These are phyloP conservation scores for Drosophila parvula DNA, from an alignment of 1,140 invertebrate genomes.

Conservation along the genomic window DNA sequence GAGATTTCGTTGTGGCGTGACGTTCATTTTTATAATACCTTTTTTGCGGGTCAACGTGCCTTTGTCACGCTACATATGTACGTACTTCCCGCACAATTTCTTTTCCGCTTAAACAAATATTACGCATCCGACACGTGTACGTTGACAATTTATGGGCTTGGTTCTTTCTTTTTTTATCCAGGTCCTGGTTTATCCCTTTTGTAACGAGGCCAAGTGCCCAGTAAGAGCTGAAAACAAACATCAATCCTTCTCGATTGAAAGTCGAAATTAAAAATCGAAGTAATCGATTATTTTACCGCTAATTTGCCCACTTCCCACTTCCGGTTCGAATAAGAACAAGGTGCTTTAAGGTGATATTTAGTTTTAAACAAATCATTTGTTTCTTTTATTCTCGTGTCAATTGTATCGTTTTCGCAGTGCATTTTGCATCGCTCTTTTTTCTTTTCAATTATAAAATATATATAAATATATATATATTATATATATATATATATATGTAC, in stretches of 20 bases:
- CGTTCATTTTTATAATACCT: neutral
- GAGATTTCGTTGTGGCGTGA: conserved; percentile 12
- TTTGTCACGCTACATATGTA: conserved; percentile 9
- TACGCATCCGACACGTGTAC: neutral
- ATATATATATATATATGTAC: conserved; percentile 28
- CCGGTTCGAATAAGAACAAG: conserved; percentile 39
- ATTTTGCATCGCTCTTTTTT: conserved; percentile 16
- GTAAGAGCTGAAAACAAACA: neutral
- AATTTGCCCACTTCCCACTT: neutral
- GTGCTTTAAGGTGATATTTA: conserved; percentile 46
- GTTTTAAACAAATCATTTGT: conserved; percentile 65
- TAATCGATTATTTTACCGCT: neutral
- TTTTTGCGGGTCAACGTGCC: conserved; percentile 12
- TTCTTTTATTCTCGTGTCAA: conserved; percentile 60
- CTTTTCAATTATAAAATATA: conserved; percentile 14
- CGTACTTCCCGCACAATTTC: neutral
- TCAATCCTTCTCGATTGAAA: neutral
- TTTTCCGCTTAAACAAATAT: conserved; percentile 10
- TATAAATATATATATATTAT: conserved; percentile 1
- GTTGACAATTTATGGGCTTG: neutral
- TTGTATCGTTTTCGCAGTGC: conserved; percentile 19
- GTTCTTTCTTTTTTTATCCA: neutral
- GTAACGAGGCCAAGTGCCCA: neutral
- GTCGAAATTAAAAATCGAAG: neutral
- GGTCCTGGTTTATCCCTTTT: neutral